Evolutionary conservation across 1,140 invertebrate genomes (phyloP).

Genomic region (Oryctes rhinoceros): DNA sequence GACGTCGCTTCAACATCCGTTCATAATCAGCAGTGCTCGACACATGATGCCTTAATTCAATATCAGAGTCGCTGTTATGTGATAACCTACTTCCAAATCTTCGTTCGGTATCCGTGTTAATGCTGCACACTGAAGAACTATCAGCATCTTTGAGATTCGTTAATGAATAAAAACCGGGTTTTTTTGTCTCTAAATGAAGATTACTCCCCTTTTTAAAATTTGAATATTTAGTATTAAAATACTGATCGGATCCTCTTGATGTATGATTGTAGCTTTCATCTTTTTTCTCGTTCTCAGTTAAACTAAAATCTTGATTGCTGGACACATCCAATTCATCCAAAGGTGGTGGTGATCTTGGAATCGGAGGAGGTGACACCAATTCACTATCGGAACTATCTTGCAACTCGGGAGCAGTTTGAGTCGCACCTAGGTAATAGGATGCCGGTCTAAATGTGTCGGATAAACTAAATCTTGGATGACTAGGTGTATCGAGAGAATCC

Average conservation of each 20-base stretch:
- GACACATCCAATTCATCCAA: constrained; percentile 66
- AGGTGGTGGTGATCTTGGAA: constrained; percentile 78
- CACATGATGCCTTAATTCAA: constrained; percentile 46
- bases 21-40: constrained; percentile 63
- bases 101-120: constrained; percentile 46
- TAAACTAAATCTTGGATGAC: constrained; percentile 79
- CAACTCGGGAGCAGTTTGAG: constrained; percentile 69
- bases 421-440: constrained; percentile 81
- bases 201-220: constrained; percentile 45
- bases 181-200: constrained; percentile 9
- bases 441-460: constrained; percentile 88
- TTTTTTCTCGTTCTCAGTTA: constrained; percentile 40
- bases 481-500: constrained; percentile 72
- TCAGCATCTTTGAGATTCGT: constrained; percentile 47
- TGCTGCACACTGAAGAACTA: constrained; percentile 49
- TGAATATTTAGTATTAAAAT: constrained; percentile 43
- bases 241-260: constrained; percentile 43
- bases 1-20: constrained; percentile 73
- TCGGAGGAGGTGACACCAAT: constrained; percentile 80
- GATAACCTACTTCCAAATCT: constrained; percentile 47
- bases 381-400: constrained; percentile 86
- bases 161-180: constrained; percentile 44
- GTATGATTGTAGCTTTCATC: constrained; percentile 39
- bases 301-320: constrained; percentile 43
- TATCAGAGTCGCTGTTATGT: constrained; percentile 54